Percentiles rank a stretch among this genome's conserved stretches.
Conservation (phyloP, 2,113 vertebrate genomes). For the Microtus pennsylvanicus region DNA sequence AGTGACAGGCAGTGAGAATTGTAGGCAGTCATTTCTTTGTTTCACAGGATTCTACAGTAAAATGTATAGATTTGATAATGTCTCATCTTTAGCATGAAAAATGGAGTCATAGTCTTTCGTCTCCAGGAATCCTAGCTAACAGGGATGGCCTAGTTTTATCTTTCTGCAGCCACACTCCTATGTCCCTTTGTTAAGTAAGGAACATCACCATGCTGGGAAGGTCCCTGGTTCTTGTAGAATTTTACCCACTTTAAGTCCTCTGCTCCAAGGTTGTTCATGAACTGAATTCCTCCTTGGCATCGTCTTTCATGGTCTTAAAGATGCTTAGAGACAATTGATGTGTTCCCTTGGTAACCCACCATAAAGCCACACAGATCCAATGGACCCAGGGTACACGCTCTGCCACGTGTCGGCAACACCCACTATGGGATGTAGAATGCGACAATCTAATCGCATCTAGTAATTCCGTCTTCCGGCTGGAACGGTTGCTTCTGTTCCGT, state of each 20-base stretch:
- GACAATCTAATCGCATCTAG: background rate
- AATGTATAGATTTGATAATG: background rate
- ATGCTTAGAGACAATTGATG: background rate
- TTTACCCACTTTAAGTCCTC: background rate
- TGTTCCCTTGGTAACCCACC: background rate
- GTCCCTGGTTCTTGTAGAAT: background rate
- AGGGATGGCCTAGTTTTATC: background rate
- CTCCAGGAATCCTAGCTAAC: background rate
- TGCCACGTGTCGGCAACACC: background rate
- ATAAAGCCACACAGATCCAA: background rate
- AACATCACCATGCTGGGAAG: background rate
- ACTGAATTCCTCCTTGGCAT: background rate
- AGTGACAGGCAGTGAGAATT: background rate
- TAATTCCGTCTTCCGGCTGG: background rate
- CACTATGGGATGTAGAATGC: background rate
- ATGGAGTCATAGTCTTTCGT: background rate
- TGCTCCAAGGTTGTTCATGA: background rate
- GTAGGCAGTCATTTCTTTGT: background rate
- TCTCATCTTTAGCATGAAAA: background rate
- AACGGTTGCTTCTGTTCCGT: background rate
- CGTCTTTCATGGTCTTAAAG: background rate
- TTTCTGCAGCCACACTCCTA: background rate
- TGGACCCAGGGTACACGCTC: rapidly evolving
- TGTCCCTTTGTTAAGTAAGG: background rate
- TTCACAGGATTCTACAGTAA: background rate